Conservation (phyloP, 2,888 invertebrate species). For the Meiosimyza platycephala region DNA sequence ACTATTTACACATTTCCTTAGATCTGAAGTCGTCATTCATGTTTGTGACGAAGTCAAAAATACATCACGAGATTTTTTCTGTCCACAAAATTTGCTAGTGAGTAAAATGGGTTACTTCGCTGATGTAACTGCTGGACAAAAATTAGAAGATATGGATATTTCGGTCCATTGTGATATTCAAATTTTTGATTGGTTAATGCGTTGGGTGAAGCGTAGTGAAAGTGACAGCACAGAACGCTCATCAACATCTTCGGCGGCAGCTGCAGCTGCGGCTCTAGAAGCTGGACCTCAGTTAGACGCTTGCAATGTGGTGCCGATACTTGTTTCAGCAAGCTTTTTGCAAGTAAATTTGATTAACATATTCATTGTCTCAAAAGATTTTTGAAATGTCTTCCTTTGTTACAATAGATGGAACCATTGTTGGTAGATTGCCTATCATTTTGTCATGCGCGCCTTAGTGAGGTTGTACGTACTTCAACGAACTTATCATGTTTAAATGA, state of each 20-base stretch:
- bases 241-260: slow-evolving; percentile 36
- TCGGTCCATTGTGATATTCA: slow-evolving; percentile 96
- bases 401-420: slow-evolving; percentile 85
- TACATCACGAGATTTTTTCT: slow-evolving; percentile 87
- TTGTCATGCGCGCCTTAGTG: slow-evolving; percentile 88
- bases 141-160: slow-evolving; percentile 92
- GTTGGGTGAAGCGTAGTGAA: slow-evolving; percentile 87
- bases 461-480: slow-evolving; percentile 86
- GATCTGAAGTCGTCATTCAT: slow-evolving; percentile 90
- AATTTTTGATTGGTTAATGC: slow-evolving; percentile 97
- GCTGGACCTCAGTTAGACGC: slow-evolving; percentile 76
- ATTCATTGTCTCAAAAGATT: not conserved
- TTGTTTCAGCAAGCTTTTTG: slow-evolving; percentile 94
- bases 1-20: slow-evolving; percentile 55
- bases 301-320: slow-evolving; percentile 88
- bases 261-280: slow-evolving; percentile 71
- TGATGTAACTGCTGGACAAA: slow-evolving; percentile 85
- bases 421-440: slow-evolving; percentile 86
- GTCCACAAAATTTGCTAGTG: slow-evolving; percentile 86
- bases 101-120: slow-evolving; percentile 97
- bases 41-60: slow-evolving; percentile 95
- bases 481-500: slow-evolving; percentile 92
- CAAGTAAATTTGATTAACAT: slow-evolving; percentile 67
- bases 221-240: slow-evolving; percentile 28
- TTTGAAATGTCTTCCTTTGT: not conserved